These are phyloP conservation scores for Heliconius charithonia DNA, from an alignment of 2,888 invertebrate species.

Conservation along the genomic window DNA sequence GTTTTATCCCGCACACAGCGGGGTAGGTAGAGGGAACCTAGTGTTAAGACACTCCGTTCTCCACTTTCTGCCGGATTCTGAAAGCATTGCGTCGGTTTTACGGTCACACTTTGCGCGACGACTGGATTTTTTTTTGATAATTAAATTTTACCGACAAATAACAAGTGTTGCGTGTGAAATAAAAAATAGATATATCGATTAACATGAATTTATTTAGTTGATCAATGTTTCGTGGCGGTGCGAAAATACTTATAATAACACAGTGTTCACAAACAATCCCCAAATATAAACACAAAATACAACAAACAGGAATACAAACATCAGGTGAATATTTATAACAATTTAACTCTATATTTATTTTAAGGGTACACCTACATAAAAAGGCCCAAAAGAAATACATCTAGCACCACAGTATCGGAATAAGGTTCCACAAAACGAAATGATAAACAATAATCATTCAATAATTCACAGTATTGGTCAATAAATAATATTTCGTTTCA, in stretches of 20 bases:
- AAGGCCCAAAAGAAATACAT: conserved; percentile 29
- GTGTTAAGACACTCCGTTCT: no score
- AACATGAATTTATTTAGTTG: conserved; percentile 81
- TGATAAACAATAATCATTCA: conserved; percentile 39
- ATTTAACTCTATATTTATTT: conserved; percentile 28
- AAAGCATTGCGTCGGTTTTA: no score
- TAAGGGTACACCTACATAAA: conserved; percentile 20
- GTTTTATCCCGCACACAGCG: no score
- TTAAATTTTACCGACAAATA: not conserved
- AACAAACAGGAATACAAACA: conserved; percentile 57
- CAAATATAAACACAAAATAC: conserved; percentile 58
- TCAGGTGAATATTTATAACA: conserved; percentile 41
- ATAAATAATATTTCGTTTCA: conserved; percentile 51
- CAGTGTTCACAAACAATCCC: conserved; percentile 68
- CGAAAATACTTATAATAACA: conserved; percentile 74
- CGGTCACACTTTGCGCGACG: no score
- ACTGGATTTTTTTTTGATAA: no score
- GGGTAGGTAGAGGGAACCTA: no score
- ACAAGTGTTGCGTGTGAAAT: conserved; percentile 32
- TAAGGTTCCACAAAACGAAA: conserved; percentile 48
- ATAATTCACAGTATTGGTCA: conserved; percentile 44
- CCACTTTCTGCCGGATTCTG: no score
- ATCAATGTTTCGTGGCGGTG: conserved; percentile 80
- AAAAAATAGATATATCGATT: conserved; percentile 58
- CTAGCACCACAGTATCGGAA: conserved; percentile 51